Percentiles rank a stretch among this genome's conserved stretches.
These are phyloP conservation scores for Apodemus sylvaticus DNA, from an alignment of 2,113 vertebrate species.

Conservation along the genomic window DNA sequence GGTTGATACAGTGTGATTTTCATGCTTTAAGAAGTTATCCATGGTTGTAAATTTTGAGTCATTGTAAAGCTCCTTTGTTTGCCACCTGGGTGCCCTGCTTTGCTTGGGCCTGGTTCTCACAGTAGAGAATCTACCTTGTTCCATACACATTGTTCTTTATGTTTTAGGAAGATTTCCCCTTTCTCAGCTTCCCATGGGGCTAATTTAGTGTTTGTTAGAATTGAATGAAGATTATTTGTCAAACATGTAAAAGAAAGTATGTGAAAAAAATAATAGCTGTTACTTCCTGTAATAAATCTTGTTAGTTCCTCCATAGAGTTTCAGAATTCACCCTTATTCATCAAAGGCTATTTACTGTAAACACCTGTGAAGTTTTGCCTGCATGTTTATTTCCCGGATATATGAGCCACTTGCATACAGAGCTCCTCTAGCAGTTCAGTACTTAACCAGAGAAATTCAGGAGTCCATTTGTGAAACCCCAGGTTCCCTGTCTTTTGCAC, in stretches of 20 bases:
- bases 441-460: neutral
- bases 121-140: conserved; percentile 1
- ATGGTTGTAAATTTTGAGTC: neutral
- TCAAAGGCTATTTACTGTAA: conserved; percentile 54
- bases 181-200: conserved; percentile 58
- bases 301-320: neutral
- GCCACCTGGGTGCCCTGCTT: neutral
- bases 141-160: conserved; percentile 50
- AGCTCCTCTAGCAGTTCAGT: neutral
- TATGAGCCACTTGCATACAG: neutral
- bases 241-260: conserved; percentile 47
- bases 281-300: conserved; percentile 59
- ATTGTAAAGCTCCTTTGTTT: neutral
- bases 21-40: neutral
- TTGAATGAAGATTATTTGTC: conserved; percentile 63
- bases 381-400: conserved; percentile 27
- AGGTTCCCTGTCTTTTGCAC: too few relatives aligned
- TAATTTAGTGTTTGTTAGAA: conserved; percentile 53
- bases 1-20: neutral
- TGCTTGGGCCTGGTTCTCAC: neutral
- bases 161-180: conserved; percentile 68
- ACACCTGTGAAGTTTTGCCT: conserved; percentile 27
- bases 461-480: neutral
- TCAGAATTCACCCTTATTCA: conserved; percentile 51
- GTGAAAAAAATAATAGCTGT: conserved; percentile 19